A percentile compares a stretch with the other conserved stretches of the same genome.
Conservation (phyloP, 2,888 invertebrate genomes). For the Pristionchus fissidentatus region DNA sequence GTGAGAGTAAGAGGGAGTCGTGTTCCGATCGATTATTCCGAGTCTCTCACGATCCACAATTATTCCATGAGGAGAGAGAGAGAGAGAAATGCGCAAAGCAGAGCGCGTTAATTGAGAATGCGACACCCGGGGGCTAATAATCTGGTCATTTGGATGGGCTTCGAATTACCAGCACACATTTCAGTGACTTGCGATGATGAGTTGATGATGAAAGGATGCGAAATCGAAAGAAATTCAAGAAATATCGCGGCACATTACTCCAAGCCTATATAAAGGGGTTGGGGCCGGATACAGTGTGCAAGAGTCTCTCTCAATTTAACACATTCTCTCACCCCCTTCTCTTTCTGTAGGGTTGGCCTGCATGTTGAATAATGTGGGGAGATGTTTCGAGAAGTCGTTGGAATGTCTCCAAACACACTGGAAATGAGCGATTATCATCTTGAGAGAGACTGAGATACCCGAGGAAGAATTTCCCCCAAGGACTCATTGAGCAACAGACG, state of each 20-base stretch:
- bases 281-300: too few species aligned
- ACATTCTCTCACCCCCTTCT: too few species aligned
- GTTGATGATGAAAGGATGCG: too few species aligned
- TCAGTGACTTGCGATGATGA: not conserved
- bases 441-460: conserved; percentile 29
- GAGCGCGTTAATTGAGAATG: too few species aligned
- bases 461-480: not conserved
- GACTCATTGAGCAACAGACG: not conserved
- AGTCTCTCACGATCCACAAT: not conserved
- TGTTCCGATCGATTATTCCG: not conserved
- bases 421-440: not conserved
- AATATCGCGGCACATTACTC: too few species aligned
- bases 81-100: too few species aligned
- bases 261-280: too few species aligned
- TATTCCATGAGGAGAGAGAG: too few species aligned
- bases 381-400: not conserved
- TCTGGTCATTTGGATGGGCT: too few species aligned
- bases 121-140: too few species aligned
- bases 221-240: too few species aligned
- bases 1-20: not conserved
- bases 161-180: not conserved
- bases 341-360: not conserved
- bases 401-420: not conserved
- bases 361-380: not conserved
- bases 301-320: too few species aligned